Base-by-base conservation (phyloP, 2,888 invertebrate species). In the Orthosia gothica region DNA sequence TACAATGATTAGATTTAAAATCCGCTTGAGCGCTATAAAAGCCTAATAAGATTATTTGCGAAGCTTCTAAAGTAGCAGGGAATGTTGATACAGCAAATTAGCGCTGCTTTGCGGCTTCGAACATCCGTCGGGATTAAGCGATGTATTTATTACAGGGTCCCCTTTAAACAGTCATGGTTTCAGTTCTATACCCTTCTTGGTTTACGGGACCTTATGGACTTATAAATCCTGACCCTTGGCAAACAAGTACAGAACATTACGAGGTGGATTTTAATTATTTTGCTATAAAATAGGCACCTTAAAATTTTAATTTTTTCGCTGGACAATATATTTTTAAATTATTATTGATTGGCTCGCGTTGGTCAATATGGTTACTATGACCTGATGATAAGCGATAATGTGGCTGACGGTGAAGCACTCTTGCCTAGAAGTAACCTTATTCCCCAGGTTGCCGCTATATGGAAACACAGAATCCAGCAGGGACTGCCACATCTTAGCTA, bases 1-100 rank as follows among this genome's bases (percentile, higher is more conserved):
- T 79, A 71, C 63, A 59, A 77, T 74, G 63, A 87, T 87, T 87
- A 67, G 73, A 79, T 85, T 71, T 79, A 79, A 81, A 73, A 74
- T 62, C 67, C 26, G 62, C 70, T 74, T 23, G 26, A 82, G 68
- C 70, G 73, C 61, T 76, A 20, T 63, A 77, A 82, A 77, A 79
- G 55, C 57, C 66, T 85, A 73, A 82, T 69, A 74, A 59, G 66
- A 77, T 85, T 87, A 74, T 82, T 77, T 76, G 70, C 32, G 11
- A 76, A 72, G 68, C 73, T 74, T 85, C 47, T 49, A 62, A 74
- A 72, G 65, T 40, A 83, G 61, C 50, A 66, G 65, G 64, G 18
- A 62, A 75, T 81, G 74, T 81, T 81, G 64, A 70, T 62, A 70
- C 55, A 84, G 47, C 71, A 66, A 87, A 87, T 86, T 76, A 75